Conservation (phyloP, 2,113 vertebrate species). For the Isurus oxyrinchus region DNA sequence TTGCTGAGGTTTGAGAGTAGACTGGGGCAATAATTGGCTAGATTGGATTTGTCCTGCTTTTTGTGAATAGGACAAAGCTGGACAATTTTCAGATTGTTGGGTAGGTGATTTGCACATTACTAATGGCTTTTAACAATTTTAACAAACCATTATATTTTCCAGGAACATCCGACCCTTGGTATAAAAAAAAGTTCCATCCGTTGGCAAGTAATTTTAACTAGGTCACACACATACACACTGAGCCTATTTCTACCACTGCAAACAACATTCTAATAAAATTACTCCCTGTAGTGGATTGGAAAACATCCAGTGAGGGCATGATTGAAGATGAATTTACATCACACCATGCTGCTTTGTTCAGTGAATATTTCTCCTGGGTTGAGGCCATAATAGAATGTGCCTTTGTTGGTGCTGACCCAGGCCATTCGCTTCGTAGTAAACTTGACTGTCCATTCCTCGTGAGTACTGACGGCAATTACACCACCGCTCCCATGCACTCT, state of each 20-base stretch:
- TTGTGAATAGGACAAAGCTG: too few species aligned
- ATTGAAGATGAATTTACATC: slow-evolving; percentile 31
- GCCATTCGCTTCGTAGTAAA: slow-evolving; percentile 60
- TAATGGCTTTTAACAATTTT: not conserved
- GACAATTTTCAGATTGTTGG: too few species aligned
- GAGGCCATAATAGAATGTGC: slow-evolving; percentile 55
- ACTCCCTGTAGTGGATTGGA: not conserved
- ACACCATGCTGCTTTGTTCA: slow-evolving; percentile 31
- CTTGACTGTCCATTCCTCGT: slow-evolving; percentile 52
- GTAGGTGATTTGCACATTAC: not conserved
- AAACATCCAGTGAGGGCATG: not conserved
- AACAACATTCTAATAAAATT: not conserved
- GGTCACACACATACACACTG: not conserved
- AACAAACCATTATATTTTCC: not conserved
- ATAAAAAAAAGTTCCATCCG: not conserved
- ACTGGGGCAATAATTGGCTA: too few species aligned
- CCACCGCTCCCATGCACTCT: slow-evolving; percentile 57
- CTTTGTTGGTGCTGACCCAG: slow-evolving; percentile 49
- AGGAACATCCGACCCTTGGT: not conserved
- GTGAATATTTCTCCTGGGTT: slow-evolving; percentile 49
- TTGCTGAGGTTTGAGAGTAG: too few species aligned
- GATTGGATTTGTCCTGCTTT: too few species aligned
- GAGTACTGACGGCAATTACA: slow-evolving; percentile 53
- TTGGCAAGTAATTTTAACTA: not conserved
- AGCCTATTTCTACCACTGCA: not conserved